Percentiles rank a stretch among this genome's conserved stretches.
Conservation (phyloP, 2,888 invertebrate genomes). For the Neoaliturus tenellus region DNA sequence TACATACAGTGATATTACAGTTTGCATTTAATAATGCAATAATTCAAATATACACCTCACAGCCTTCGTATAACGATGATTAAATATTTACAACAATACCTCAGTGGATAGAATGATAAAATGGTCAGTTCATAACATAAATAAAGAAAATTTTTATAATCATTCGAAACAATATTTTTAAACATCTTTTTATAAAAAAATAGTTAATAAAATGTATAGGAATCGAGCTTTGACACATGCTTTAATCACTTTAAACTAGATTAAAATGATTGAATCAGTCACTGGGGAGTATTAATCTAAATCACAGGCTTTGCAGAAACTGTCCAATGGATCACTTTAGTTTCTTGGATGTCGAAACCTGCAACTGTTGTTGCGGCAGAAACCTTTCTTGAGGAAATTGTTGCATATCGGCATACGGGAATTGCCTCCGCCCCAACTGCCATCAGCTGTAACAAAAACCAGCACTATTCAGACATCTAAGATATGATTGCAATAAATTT, state of each 20-base stretch:
- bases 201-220: not conserved
- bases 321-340: not conserved
- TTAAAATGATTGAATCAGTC: not conserved
- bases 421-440: constrained; percentile 57
- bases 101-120: not conserved
- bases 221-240: not conserved
- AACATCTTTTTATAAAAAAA: not conserved
- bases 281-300: not conserved
- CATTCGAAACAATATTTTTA: not conserved
- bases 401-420: constrained; percentile 61
- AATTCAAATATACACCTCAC: constrained; percentile 18
- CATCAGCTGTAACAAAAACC: constrained; percentile 58
- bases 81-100: constrained; percentile 9
- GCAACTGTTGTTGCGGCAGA: constrained; percentile 62
- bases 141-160: not conserved
- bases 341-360: constrained; percentile 59
- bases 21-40: constrained; percentile 33
- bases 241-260: not conserved
- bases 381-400: constrained; percentile 60
- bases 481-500: no score
- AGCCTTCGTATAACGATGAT: constrained; percentile 39
- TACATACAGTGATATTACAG: constrained; percentile 40
- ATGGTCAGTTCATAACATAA: constrained; percentile 7
- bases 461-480: no score
- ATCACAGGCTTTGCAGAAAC: constrained; percentile 20